Evolutionary conservation across 2,888 invertebrate species (phyloP), one percentile per base, ranked within the genome.

Genomic region (Priocnemis perturbator): DNA sequence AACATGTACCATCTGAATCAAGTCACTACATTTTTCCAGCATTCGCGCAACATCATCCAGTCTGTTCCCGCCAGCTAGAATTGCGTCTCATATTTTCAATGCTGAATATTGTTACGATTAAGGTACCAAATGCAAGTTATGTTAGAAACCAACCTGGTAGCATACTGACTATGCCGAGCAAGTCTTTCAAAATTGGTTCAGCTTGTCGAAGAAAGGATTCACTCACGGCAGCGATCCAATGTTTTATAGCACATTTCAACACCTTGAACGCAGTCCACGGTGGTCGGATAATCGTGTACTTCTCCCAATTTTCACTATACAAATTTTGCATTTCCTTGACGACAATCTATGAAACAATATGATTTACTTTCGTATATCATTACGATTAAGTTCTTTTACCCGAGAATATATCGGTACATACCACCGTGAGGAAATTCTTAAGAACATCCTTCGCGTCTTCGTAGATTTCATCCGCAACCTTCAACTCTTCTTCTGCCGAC

Each of bases 201-300:
- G 82, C 85, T 60, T 64, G 73, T 64, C 82, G 76, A 2, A 55
- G 21, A 47, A 89, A 89, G 4, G 85, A 83, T 21, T 87, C 88
- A 69, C 82, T 85, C 11, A 87, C 81, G 3, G 86, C 86, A 14
- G 88, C 89, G 50, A 89, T 87, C 89, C 89, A 89, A 69, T 89
- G 89, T 68, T 88, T 87, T 23, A 85, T 68, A 15, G 87, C 83
- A 67, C 89, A 89, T 64, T 85, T 85, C 15, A 89, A 75, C 52
- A 84, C 85, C 52, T 80, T 78, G 11, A 65, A 44, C 2, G 81
- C 56, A 11, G 83, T 82, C 89, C 89, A 89, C 5, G 89, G 89
- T 44, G 89, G 89, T 69, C 77, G 79, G 55, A 87, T 79, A 56
- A 86, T 79, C 21, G 85, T 81, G 60, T 87, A 79, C 3, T 78